Evolutionary conservation across 2,113 vertebrate species (phyloP), one percentile per base, ranked within the genome.

Genomic region (Sceloporus tristichus): DNA sequence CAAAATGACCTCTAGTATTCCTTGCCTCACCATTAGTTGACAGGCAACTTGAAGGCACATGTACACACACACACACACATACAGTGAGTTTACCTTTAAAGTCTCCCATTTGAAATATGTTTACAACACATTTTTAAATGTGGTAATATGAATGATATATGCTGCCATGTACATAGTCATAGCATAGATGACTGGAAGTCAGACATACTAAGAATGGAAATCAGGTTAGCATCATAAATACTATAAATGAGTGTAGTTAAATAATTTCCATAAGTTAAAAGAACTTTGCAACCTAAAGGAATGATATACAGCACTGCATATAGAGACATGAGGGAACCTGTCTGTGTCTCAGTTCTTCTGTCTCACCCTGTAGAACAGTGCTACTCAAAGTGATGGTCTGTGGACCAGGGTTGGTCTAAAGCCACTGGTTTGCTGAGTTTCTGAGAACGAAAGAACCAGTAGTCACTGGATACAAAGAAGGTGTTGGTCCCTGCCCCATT

Each of bases 261-360:
- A 76, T 66, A 91, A 88, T 92, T 78, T 65, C 48, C 48, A 48
- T 48, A 48, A 48, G 48, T 48, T 79, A 87, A 84, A 85, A 91
- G 90, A 91, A 54, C 29, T 90, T 27, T 25, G 89, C 25, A 56
- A 85, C 74, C 88, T 56, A 84, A 85, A 66, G 14, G 79, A 18
- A 53, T 86, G 82, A 85, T 48, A 21, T 77, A 34, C 73, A 59
- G 56, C 9, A 59, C 56, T 85, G 14, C 86, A 8, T 84, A 71
- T 82, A 90, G 53, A 40, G 68, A 0, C 54, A 54, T 75, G 76
- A 27, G 25, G 56, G 68, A 29, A 86, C 91, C 48, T 76, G 19
- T 65, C 0, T 65, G 14, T 54, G 86, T 54, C 6, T 16, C 87
- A 90, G 19, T 6, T 92, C 65, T 89, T 68, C 82, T 92, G 11